These are phyloP conservation scores for Dioctria rufipes DNA, from an alignment of 2,888 invertebrate genomes.

Conservation along the genomic window DNA sequence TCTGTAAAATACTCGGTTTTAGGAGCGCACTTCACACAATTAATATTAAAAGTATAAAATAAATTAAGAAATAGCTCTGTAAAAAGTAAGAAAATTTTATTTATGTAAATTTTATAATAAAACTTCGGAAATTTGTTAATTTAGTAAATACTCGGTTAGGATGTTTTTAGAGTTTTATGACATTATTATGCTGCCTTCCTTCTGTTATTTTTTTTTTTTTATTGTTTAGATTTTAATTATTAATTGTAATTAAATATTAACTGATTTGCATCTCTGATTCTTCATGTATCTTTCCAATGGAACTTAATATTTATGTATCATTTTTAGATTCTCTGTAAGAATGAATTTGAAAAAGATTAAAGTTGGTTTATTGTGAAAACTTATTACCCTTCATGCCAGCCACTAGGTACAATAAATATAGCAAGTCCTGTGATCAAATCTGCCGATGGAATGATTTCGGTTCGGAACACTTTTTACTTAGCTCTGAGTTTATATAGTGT, in stretches of 20 bases:
- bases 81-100: conserved; percentile 25
- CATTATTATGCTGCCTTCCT: conserved; percentile 12
- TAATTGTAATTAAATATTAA: neutral
- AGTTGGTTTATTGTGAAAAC: too few relatives aligned
- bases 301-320: too few relatives aligned
- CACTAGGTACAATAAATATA: too few relatives aligned
- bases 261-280: too few relatives aligned
- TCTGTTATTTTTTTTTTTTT: neutral
- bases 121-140: neutral
- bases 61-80: conserved; percentile 23
- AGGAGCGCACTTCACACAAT: conserved; percentile 57
- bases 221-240: neutral
- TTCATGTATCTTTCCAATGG: too few relatives aligned
- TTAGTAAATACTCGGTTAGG: neutral
- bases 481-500: too few relatives aligned
- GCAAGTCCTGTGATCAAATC: too few relatives aligned
- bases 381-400: too few relatives aligned
- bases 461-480: too few relatives aligned
- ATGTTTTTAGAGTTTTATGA: conserved; percentile 23
- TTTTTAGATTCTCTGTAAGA: too few relatives aligned
- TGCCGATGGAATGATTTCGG: too few relatives aligned
- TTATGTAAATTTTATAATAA: conserved; percentile 33
- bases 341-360: too few relatives aligned
- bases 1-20: conserved; percentile 56
- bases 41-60: conserved; percentile 25